Conservation (phyloP, 2,113 vertebrate species). For the Pachycephala philippinensis region DNA sequence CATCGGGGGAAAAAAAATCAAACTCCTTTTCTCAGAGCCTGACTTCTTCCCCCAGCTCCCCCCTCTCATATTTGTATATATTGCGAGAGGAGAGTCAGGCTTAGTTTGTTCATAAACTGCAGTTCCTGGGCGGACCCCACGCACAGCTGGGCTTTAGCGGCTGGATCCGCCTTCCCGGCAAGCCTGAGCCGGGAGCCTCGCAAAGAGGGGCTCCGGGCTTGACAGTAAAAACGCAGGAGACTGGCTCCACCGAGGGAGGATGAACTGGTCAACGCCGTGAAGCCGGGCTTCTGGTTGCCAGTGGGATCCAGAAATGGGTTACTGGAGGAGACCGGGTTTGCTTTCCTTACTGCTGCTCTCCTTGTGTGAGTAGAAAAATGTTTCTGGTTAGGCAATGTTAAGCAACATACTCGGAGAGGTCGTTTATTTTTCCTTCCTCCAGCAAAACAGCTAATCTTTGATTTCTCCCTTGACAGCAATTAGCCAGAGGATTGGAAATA, state of each 20-base stretch:
- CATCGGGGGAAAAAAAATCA: not conserved
- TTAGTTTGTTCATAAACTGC: slow-evolving; percentile 60
- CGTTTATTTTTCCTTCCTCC: slow-evolving; percentile 25
- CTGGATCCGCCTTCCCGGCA: slow-evolving; percentile 77
- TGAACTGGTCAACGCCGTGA: slow-evolving; percentile 16
- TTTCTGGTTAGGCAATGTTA: not conserved
- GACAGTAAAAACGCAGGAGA: not conserved
- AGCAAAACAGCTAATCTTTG: not conserved
- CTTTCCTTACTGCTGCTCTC: slow-evolving; percentile 67
- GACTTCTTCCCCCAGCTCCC: not conserved
- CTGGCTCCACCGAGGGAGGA: not conserved
- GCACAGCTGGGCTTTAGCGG: slow-evolving; percentile 85
- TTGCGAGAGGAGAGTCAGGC: slow-evolving; percentile 18
- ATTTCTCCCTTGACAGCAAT: slow-evolving; percentile 26
- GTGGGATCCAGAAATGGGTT: slow-evolving; percentile 67
- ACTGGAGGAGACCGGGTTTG: slow-evolving; percentile 39
- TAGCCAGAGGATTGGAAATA: slow-evolving; percentile 21
- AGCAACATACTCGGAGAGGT: not conserved
- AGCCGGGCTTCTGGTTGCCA: not conserved
- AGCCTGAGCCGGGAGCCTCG: slow-evolving; percentile 24
- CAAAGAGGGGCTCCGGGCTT: slow-evolving; percentile 28
- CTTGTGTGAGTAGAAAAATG: slow-evolving; percentile 74
- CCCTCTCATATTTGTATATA: slow-evolving; percentile 58
- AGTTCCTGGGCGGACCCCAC: slow-evolving; percentile 79
- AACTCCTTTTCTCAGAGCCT: not conserved